phyloP scores from a whole-genome alignment of 2,888 invertebrate genomes.

The Melitaea athalia region DNA sequence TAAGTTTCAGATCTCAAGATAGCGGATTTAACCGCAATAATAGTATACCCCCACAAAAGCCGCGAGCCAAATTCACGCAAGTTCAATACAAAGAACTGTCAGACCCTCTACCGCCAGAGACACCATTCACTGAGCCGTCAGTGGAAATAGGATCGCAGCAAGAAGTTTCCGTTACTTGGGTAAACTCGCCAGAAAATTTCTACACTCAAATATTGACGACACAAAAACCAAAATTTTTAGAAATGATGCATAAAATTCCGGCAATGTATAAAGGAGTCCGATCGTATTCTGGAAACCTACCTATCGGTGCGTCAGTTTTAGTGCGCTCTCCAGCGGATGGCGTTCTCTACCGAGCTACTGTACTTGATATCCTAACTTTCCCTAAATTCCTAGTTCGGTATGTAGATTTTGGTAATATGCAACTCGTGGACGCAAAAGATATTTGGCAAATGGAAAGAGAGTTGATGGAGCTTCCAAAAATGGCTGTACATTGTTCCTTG shows the following conservation, averaged over 20 bases:
- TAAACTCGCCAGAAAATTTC: slow-evolving; percentile 88
- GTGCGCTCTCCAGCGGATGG: slow-evolving; percentile 87
- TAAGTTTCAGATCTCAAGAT: slow-evolving; percentile 60
- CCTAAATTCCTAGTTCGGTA: slow-evolving; percentile 86
- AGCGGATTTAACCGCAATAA: slow-evolving; percentile 50
- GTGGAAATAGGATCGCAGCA: slow-evolving; percentile 79
- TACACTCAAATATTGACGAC: slow-evolving; percentile 84
- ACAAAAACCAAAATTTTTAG: slow-evolving; percentile 81
- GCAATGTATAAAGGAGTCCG: slow-evolving; percentile 83
- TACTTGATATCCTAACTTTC: slow-evolving; percentile 81
- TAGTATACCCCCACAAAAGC: slow-evolving; percentile 60
- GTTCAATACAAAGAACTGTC: slow-evolving; percentile 65
- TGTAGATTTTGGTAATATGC: slow-evolving; percentile 89
- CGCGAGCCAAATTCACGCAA: slow-evolving; percentile 60
- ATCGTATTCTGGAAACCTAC: slow-evolving; percentile 63
- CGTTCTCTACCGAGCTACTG: slow-evolving; percentile 86
- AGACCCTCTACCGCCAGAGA: slow-evolving; percentile 75
- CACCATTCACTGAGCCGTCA: slow-evolving; percentile 70
- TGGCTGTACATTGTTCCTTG: slow-evolving; percentile 87
- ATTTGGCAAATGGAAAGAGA: slow-evolving; percentile 87
- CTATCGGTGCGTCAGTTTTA: slow-evolving; percentile 85
- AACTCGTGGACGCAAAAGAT: slow-evolving; percentile 83
- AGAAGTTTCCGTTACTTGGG: slow-evolving; percentile 87
- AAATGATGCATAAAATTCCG: slow-evolving; percentile 88
- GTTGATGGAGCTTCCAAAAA: slow-evolving; percentile 85